These are phyloP conservation scores for Drosophila emarginata DNA, from an alignment of 2,888 invertebrate species.

Conservation along the genomic window DNA sequence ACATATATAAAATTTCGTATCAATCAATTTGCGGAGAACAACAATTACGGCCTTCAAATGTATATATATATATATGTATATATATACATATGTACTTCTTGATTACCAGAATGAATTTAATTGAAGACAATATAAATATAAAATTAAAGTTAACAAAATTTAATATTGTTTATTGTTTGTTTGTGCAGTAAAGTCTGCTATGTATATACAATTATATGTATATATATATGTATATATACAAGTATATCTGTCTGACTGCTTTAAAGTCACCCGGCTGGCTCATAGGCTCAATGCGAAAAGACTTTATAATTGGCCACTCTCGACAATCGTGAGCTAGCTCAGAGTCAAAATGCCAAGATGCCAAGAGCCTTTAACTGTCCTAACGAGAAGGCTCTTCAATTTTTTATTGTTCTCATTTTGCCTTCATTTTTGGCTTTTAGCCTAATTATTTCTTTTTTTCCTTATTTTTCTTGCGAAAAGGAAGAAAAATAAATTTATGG, in stretches of 20 bases:
- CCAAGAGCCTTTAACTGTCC: slow-evolving; percentile 11
- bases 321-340: slow-evolving; percentile 4
- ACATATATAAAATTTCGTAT: too few relatives aligned
- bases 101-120: too few relatives aligned
- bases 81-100: too few relatives aligned
- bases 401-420: not conserved
- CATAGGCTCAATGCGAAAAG: not conserved
- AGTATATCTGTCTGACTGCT: not conserved
- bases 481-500: not conserved
- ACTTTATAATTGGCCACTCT: slow-evolving; percentile 12
- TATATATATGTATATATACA: not conserved
- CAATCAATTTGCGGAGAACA: too few relatives aligned
- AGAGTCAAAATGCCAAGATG: slow-evolving; percentile 5
- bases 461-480: slow-evolving; percentile 8
- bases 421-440: slow-evolving; percentile 19
- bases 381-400: slow-evolving; percentile 4
- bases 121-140: too few relatives aligned
- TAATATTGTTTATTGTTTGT: not conserved
- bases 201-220: not conserved
- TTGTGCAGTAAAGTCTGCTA: not conserved
- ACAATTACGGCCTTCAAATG: too few relatives aligned
- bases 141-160: not conserved
- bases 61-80: too few relatives aligned
- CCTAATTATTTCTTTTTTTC: slow-evolving; percentile 35
- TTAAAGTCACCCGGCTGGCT: not conserved